Conservation (phyloP, 2,797 vertebrate genomes). For the Sebastes vulpes region DNA sequence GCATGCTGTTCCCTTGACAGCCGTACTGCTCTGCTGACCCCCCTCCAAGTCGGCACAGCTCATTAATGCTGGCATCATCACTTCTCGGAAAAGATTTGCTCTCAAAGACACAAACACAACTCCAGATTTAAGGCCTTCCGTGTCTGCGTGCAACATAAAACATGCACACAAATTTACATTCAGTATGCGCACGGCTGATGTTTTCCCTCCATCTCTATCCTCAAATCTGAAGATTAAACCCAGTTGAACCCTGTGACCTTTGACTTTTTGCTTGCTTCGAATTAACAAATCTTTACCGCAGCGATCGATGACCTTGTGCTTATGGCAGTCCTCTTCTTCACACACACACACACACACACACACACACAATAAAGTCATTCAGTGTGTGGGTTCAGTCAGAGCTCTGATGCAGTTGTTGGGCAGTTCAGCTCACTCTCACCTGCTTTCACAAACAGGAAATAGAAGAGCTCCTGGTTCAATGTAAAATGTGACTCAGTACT, state of each 20-base stretch:
- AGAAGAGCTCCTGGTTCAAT: neutral
- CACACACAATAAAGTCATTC: neutral
- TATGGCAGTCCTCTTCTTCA: neutral
- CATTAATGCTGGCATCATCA: constrained; percentile 14
- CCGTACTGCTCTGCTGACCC: constrained; percentile 1
- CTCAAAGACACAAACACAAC: neutral
- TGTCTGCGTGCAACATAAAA: neutral
- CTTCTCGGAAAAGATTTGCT: constrained; percentile 7
- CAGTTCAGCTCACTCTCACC: neutral
- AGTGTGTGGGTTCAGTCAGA: too few species aligned
- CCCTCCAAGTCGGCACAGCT: neutral
- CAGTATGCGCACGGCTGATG: neutral
- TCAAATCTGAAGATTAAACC: constrained; percentile 10
- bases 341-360: neutral
- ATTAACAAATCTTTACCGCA: constrained; percentile 6
- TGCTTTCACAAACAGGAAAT: neutral
- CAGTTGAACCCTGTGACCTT: constrained; percentile 2
- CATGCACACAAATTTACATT: neutral
- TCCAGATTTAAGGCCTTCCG: neutral
- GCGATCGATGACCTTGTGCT: neutral
- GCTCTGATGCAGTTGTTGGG: too few species aligned
- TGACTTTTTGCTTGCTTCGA: neutral
- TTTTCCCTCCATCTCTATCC: neutral
- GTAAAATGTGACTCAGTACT: constrained; percentile 7
- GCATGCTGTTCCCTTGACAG: neutral